These are phyloP conservation scores for Misgurnus anguillicaudatus DNA, from an alignment of 2,113 vertebrate species.

Conservation along the genomic window DNA sequence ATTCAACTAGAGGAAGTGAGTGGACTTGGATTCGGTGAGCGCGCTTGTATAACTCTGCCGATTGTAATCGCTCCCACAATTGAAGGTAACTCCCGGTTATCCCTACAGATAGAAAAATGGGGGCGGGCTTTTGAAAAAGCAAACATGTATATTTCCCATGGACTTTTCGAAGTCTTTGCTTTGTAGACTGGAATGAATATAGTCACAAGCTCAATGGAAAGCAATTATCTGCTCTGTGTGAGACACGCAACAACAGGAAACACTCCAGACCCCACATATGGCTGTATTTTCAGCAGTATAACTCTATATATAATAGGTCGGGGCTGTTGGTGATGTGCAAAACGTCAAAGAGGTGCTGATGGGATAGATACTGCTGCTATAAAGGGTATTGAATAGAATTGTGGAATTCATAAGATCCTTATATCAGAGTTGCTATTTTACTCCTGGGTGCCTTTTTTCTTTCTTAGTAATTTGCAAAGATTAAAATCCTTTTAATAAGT, in stretches of 20 bases:
- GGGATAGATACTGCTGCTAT: background rate
- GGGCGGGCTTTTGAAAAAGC: conserved; percentile 21
- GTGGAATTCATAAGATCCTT: conserved; percentile 6
- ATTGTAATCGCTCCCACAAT: conserved; percentile 64
- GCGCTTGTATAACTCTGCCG: conserved; percentile 70
- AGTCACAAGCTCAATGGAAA: conserved; percentile 5
- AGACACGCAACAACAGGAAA: conserved; percentile 18
- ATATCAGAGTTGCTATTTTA: background rate
- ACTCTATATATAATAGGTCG: background rate
- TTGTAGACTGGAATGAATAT: conserved; percentile 44
- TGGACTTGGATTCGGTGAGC: conserved; percentile 68
- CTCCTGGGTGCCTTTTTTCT: background rate
- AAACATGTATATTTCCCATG: conserved; percentile 39
- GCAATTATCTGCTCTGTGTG: conserved; percentile 31
- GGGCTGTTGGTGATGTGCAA: background rate
- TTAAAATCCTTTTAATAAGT: conserved; percentile 9
- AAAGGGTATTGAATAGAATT: conserved; percentile 2
- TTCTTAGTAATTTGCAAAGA: conserved; percentile 15
- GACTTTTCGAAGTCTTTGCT: conserved; percentile 32
- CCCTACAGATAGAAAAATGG: conserved; percentile 37
- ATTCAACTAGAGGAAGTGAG: conserved; percentile 80
- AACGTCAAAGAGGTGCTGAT: background rate
- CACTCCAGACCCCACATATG: conserved; percentile 3
- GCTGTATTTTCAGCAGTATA: background rate
- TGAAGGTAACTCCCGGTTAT: conserved; percentile 69